phyloP scores from a whole-genome alignment of 1,140 invertebrate genomes.

The Cherax quadricarinatus region DNA sequence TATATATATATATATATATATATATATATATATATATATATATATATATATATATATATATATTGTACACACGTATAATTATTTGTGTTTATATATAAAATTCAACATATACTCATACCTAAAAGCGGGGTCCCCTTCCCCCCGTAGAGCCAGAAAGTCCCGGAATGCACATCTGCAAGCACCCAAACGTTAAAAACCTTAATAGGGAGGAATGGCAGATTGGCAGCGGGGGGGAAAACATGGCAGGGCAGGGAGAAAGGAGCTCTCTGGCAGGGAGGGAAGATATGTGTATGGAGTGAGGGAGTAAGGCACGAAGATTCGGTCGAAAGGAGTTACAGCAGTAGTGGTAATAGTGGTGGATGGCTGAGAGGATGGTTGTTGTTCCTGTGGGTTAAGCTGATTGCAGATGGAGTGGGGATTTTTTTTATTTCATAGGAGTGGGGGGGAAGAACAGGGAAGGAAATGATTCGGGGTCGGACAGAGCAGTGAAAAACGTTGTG shows the following conservation, averaged over 20 bases:
- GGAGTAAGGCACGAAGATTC: not conserved
- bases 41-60: slow-evolving; percentile 22
- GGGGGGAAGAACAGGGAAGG: not conserved
- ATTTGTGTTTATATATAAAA: slow-evolving; percentile 20
- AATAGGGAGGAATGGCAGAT: slow-evolving; percentile 13
- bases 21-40: slow-evolving; percentile 52
- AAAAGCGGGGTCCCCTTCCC: slow-evolving; percentile 60
- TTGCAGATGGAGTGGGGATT: no score
- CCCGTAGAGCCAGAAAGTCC: slow-evolving; percentile 66
- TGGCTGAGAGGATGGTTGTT: no score
- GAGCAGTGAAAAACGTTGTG: no score
- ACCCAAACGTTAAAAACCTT: slow-evolving; percentile 58
- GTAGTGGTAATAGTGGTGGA: no score
- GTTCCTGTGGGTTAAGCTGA: no score
- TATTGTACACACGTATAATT: not conserved
- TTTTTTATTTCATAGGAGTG: not conserved
- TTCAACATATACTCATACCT: slow-evolving; percentile 53
- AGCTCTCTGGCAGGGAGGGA: not conserved
- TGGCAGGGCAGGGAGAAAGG: not conserved
- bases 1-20: slow-evolving; percentile 49
- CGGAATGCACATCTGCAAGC: slow-evolving; percentile 62
- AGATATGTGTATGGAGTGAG: not conserved
- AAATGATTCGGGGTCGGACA: no score
- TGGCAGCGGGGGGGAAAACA: slow-evolving; percentile 4
- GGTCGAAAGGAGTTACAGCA: no score